A percentile compares a stretch with the other conserved stretches of the same genome.
These are phyloP conservation scores for Daktulosphaira vitifoliae DNA, from an alignment of 1,140 invertebrate species.

Conservation along the genomic window DNA sequence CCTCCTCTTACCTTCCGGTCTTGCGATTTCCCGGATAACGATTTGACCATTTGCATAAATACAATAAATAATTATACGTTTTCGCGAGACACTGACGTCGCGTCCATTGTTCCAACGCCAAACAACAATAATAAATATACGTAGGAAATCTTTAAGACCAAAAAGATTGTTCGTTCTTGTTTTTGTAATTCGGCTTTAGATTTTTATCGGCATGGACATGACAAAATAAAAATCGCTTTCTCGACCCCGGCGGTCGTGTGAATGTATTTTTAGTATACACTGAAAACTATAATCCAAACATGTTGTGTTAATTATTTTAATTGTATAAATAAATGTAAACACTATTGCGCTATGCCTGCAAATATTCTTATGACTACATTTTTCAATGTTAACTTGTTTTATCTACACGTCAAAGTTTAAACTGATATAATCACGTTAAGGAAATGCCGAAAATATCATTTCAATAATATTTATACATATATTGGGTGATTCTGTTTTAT, in stretches of 20 bases:
- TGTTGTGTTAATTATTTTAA: too few relatives aligned
- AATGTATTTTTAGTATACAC: neutral
- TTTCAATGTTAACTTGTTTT: too few relatives aligned
- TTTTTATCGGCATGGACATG: conserved; percentile 24
- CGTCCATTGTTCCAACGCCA: conserved; percentile 20
- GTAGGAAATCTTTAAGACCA: conserved; percentile 5
- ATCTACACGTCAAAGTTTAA: too few relatives aligned
- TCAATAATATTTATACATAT: too few relatives aligned
- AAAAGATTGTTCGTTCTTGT: neutral
- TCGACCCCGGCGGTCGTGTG: conserved; percentile 25
- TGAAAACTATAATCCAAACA: too few relatives aligned
- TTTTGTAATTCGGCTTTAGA: conserved; percentile 3
- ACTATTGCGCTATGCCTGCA: too few relatives aligned
- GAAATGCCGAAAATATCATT: too few relatives aligned
- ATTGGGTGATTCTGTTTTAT: too few relatives aligned
- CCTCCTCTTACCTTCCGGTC: conserved; percentile 19
- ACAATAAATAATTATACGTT: conserved; percentile 32
- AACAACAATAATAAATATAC: neutral
- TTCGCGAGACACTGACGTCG: conserved; percentile 1
- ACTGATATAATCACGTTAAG: too few relatives aligned
- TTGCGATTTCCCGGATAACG: conserved; percentile 31
- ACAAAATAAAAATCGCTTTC: conserved; percentile 32
- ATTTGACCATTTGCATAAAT: conserved; percentile 31
- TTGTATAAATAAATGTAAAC: too few relatives aligned
- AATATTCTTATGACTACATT: too few relatives aligned